Evolutionary conservation across 2,888 invertebrate species (phyloP).

Genomic region (Plutella xylostella): DNA sequence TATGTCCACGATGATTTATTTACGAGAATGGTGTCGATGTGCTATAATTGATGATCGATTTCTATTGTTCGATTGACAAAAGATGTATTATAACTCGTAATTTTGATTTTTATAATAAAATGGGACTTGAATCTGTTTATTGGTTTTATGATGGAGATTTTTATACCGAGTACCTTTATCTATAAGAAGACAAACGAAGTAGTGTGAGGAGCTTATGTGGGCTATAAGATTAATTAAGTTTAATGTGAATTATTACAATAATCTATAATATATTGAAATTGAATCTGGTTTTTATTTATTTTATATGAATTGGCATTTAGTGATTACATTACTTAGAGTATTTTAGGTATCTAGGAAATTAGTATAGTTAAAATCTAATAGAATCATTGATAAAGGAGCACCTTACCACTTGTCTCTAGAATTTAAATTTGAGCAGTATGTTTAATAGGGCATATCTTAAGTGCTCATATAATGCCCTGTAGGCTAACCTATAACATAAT

Average conservation of each 20-base stretch:
- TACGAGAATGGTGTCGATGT: slow-evolving; percentile 56
- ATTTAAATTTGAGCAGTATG: too few species aligned
- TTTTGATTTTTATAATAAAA: slow-evolving; percentile 71
- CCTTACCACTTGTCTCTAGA: too few species aligned
- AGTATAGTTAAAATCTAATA: too few species aligned
- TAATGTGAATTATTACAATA: slow-evolving; percentile 70
- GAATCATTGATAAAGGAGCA: too few species aligned
- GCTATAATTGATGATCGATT: slow-evolving; percentile 44
- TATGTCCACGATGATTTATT: slow-evolving; percentile 62
- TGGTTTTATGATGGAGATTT: slow-evolving; percentile 68
- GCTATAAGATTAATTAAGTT: slow-evolving; percentile 68
- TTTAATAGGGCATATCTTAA: too few species aligned
- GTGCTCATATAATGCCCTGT: too few species aligned
- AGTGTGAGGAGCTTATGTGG: slow-evolving; percentile 67
- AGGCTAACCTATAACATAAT: too few species aligned
- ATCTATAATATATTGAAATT: slow-evolving; percentile 71
- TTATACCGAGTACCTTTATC: slow-evolving; percentile 67
- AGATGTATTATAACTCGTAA: slow-evolving; percentile 70
- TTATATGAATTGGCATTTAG: slow-evolving; percentile 60
- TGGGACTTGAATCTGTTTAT: slow-evolving; percentile 70
- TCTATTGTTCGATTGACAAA: slow-evolving; percentile 64
- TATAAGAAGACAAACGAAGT: slow-evolving; percentile 47
- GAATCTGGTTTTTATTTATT: slow-evolving; percentile 67
- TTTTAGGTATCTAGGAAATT: too few species aligned
- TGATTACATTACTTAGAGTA: neutral